Evolutionary conservation across 2,888 invertebrate species (phyloP).

Genomic region (Apodemia zela): DNA sequence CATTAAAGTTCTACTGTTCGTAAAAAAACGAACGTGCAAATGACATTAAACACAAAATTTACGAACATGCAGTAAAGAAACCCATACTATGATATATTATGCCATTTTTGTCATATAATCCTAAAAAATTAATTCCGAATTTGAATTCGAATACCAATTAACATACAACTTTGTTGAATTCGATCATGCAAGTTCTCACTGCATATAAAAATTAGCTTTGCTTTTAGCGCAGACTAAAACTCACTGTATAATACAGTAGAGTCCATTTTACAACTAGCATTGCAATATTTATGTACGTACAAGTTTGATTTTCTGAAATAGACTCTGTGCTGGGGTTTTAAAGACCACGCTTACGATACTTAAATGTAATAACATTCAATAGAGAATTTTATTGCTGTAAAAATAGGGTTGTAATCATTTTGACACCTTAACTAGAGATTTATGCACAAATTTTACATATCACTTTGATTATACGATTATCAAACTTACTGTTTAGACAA

Average conservation of each 20-base stretch:
- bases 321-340: not conserved
- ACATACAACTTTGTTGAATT: constrained; percentile 10
- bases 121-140: not conserved
- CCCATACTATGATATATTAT: not conserved
- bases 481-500: not conserved
- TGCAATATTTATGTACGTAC: not conserved
- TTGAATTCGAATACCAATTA: not conserved
- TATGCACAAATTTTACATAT: not conserved
- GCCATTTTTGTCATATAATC: not conserved
- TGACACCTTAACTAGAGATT: not conserved
- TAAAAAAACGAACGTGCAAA: too few relatives aligned
- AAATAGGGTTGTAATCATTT: not conserved
- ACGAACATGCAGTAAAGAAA: not conserved
- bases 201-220: not conserved
- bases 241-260: not conserved
- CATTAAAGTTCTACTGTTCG: too few relatives aligned
- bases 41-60: not conserved
- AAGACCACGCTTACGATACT: not conserved
- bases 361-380: not conserved
- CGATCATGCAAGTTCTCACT: not conserved
- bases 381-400: not conserved
- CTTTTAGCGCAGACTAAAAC: not conserved
- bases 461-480: not conserved
- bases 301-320: not conserved
- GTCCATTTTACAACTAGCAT: not conserved